Conservation (phyloP, 2,113 vertebrate genomes). For the Paraplagusia blochii region DNA sequence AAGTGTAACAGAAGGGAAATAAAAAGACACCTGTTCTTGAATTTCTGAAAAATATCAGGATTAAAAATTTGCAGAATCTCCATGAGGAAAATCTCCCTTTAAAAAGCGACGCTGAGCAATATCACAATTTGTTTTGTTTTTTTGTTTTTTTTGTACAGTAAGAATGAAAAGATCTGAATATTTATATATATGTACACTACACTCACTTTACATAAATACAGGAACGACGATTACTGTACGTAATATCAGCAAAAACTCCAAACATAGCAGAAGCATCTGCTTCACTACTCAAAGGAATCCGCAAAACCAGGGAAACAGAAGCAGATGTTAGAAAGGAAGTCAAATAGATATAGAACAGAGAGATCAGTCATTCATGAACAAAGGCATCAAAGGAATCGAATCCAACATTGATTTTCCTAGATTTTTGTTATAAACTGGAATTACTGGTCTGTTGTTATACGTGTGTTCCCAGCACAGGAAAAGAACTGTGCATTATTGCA, state of each 20-base stretch:
- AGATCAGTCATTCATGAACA: slow-evolving; percentile 55
- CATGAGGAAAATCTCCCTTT: slow-evolving; percentile 88
- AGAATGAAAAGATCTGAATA: slow-evolving; percentile 94
- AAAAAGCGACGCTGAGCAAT: slow-evolving; percentile 84
- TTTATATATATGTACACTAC: slow-evolving; percentile 97
- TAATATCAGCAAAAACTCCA: slow-evolving; percentile 94
- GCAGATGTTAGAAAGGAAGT: slow-evolving; percentile 82
- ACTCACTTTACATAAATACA: slow-evolving; percentile 99
- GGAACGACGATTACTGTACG: slow-evolving; percentile 94
- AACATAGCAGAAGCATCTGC: slow-evolving; percentile 88
- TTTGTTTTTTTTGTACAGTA: slow-evolving; percentile 69
- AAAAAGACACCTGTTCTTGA: slow-evolving; percentile 79
- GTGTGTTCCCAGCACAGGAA: slow-evolving; percentile 38
- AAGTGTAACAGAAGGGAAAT: slow-evolving; percentile 64
- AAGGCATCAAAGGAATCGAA: slow-evolving; percentile 49
- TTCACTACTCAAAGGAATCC: slow-evolving; percentile 84
- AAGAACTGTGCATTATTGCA: slow-evolving; percentile 47
- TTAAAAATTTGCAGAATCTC: slow-evolving; percentile 84
- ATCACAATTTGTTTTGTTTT: slow-evolving; percentile 83
- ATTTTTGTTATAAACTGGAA: slow-evolving; percentile 40
- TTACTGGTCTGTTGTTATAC: slow-evolving; percentile 34
- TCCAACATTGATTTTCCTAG: slow-evolving; percentile 38
- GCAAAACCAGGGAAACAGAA: slow-evolving; percentile 86
- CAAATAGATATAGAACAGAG: slow-evolving; percentile 69
- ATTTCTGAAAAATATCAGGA: slow-evolving; percentile 87